Evolutionary conservation across 2,113 vertebrate genomes (phyloP).

Genomic region (Corynorhinus townsendii): DNA sequence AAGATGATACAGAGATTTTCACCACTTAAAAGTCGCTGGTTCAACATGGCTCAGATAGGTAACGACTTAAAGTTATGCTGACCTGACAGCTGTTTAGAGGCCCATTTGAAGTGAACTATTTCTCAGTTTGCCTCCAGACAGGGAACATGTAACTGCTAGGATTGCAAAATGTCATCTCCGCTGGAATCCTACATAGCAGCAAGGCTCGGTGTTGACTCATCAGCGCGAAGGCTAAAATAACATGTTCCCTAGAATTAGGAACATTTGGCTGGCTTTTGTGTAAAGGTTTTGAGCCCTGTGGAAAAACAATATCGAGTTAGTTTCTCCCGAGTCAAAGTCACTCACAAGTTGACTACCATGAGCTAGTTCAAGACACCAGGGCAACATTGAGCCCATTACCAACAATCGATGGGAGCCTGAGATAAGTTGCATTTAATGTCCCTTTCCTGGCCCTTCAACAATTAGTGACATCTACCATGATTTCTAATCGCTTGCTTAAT

Average conservation of each 20-base stretch:
- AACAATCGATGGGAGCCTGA: constrained; percentile 53
- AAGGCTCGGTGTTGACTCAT: constrained; percentile 59
- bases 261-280: constrained; percentile 67
- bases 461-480: constrained; percentile 16
- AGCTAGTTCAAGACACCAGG: constrained; percentile 50
- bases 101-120: constrained; percentile 66
- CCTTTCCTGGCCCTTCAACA: constrained; percentile 54
- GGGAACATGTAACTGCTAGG: constrained; percentile 46
- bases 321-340: constrained; percentile 49
- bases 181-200: constrained; percentile 50
- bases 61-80: constrained; percentile 65
- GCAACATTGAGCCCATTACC: constrained; percentile 4
- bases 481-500: constrained; percentile 70
- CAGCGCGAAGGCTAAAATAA: constrained; percentile 58
- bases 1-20: constrained; percentile 70
- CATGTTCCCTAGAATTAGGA: constrained; percentile 68
- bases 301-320: constrained; percentile 63
- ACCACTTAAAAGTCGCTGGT: constrained; percentile 62
- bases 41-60: constrained; percentile 52
- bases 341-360: constrained; percentile 45
- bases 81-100: constrained; percentile 63
- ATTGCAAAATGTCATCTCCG: constrained; percentile 68
- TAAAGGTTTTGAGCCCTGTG: constrained; percentile 57
- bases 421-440: constrained; percentile 27
- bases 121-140: constrained; percentile 58